These are phyloP conservation scores for Mugil cephalus DNA, from an alignment of 2,113 vertebrate genomes.

Conservation along the genomic window DNA sequence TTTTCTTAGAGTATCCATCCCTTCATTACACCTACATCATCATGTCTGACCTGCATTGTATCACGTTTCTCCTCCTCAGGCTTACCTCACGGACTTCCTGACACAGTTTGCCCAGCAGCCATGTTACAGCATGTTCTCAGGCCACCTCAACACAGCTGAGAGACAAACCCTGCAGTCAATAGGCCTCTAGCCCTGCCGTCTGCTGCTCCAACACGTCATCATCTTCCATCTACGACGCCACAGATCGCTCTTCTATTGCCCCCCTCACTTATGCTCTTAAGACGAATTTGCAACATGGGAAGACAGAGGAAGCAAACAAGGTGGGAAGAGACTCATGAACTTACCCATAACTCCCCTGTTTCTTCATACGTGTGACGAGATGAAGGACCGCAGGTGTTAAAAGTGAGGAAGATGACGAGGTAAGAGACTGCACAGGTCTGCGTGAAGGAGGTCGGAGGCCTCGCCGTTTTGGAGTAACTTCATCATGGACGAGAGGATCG, in stretches of 20 bases:
- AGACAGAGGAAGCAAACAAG: slow-evolving; percentile 6
- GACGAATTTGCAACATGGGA: slow-evolving; percentile 37
- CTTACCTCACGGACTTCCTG: slow-evolving; percentile 97
- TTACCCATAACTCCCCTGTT: slow-evolving; percentile 38
- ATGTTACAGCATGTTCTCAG: slow-evolving; percentile 95
- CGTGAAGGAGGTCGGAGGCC: slow-evolving; percentile 15
- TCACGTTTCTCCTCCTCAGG: slow-evolving; percentile 79
- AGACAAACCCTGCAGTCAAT: slow-evolving; percentile 93
- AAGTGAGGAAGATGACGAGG: slow-evolving; percentile 21
- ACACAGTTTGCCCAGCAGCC: slow-evolving; percentile 98
- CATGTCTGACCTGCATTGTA: background rate
- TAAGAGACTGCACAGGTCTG: slow-evolving; percentile 30
- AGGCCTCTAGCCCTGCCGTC: slow-evolving; percentile 85
- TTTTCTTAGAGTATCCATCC: background rate
- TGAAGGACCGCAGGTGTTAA: slow-evolving; percentile 45
- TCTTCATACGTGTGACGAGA: slow-evolving; percentile 40
- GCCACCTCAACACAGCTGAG: slow-evolving; percentile 94
- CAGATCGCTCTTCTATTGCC: slow-evolving; percentile 38
- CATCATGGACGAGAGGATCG: slow-evolving; percentile 34
- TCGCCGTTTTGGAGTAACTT: slow-evolving; percentile 33
- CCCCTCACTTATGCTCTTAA: slow-evolving; percentile 35
- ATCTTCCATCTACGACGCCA: slow-evolving; percentile 35
- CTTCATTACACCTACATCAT: background rate
- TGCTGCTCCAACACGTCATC: slow-evolving; percentile 12
- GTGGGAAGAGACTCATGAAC: slow-evolving; percentile 44